These are phyloP conservation scores for Lucinisca nassula DNA, from an alignment of 2,888 invertebrate genomes.

Conservation along the genomic window DNA sequence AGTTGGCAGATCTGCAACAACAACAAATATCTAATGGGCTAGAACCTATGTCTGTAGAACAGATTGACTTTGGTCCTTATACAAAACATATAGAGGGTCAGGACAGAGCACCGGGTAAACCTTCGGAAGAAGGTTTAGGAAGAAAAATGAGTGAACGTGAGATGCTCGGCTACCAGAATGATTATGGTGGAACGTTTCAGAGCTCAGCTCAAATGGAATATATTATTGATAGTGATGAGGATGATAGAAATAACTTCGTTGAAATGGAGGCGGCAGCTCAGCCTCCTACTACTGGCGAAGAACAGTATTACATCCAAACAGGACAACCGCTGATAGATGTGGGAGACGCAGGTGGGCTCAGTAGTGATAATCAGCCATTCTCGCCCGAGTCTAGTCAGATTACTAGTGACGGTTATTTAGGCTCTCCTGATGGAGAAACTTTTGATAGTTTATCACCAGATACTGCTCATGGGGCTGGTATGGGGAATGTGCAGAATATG, in stretches of 20 bases:
- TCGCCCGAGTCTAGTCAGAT: constrained; percentile 7
- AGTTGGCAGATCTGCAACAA: background rate
- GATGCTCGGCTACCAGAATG: constrained; percentile 62
- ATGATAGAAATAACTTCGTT: constrained; percentile 46
- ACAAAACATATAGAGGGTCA: constrained; percentile 21
- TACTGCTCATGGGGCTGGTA: background rate
- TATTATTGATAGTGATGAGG: constrained; percentile 52
- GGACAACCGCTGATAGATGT: constrained; percentile 50
- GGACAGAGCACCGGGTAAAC: background rate
- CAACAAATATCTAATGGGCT: constrained; percentile 48
- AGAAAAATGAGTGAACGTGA: constrained; percentile 67
- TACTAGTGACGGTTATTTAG: background rate
- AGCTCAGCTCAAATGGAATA: constrained; percentile 62
- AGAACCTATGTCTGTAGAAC: constrained; percentile 55
- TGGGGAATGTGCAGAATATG: constrained; percentile 24
- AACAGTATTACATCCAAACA: constrained; percentile 38
- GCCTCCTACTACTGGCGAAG: background rate
- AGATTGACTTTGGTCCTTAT: constrained; percentile 25
- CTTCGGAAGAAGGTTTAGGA: background rate
- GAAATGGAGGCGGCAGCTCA: constrained; percentile 16
- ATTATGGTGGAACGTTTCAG: constrained; percentile 57
- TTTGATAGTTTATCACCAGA: background rate
- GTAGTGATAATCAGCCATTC: background rate
- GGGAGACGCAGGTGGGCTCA: background rate
- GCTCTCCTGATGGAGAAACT: background rate